Evolutionary conservation across 1,140 invertebrate genomes (phyloP).

Genomic region (Conus betulinus): DNA sequence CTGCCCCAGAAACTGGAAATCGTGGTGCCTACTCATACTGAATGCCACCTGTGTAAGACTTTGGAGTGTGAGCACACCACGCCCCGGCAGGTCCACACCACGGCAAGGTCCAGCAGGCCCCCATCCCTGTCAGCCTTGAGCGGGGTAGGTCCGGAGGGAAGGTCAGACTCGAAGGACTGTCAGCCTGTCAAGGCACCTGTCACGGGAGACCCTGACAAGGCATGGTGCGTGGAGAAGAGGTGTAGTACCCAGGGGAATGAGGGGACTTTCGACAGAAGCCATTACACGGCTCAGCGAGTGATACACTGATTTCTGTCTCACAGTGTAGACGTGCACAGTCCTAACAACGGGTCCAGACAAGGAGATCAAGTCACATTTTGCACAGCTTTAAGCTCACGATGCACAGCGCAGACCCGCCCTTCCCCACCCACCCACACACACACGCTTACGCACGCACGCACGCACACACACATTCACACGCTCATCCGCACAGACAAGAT

Average conservation of each 20-base stretch:
- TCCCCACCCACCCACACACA: too few relatives aligned
- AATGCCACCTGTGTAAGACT: not conserved
- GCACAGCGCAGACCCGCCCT: too few relatives aligned
- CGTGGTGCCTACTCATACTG: not conserved
- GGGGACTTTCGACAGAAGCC: not conserved
- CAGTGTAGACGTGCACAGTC: too few relatives aligned
- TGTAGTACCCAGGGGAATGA: not conserved
- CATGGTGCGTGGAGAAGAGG: not conserved
- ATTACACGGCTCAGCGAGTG: not conserved
- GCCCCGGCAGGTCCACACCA: not conserved
- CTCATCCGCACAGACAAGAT: too few relatives aligned
- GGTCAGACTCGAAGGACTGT: not conserved
- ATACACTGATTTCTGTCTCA: not conserved
- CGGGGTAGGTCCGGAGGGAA: not conserved
- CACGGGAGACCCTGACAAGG: not conserved
- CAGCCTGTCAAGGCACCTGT: not conserved
- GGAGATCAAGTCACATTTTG: too few relatives aligned
- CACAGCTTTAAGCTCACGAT: too few relatives aligned
- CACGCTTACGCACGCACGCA: too few relatives aligned
- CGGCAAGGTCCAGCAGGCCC: not conserved
- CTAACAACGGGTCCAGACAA: too few relatives aligned
- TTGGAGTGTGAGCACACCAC: not conserved
- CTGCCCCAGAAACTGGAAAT: constrained; percentile 14
- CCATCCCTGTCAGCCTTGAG: not conserved
- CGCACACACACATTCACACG: too few relatives aligned